Percentiles rank a stretch among this genome's conserved stretches.
Conservation (phyloP, 2,113 vertebrate genomes). For the Clupea harengus region DNA sequence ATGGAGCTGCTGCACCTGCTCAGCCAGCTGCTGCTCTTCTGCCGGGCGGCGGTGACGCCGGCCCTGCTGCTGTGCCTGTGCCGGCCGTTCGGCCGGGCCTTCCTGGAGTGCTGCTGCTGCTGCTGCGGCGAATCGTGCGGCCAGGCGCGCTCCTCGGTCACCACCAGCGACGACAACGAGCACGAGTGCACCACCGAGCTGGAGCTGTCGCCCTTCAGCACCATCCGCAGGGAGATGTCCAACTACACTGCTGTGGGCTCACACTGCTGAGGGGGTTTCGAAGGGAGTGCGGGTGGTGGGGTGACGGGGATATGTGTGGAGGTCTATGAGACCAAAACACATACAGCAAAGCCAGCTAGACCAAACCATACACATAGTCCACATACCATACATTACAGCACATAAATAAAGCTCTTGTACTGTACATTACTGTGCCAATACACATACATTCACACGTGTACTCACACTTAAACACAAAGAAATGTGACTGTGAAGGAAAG, state of each 20-base stretch:
- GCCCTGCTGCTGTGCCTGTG: slow-evolving; percentile 95
- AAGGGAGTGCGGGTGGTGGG: neutral
- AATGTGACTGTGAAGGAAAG: slow-evolving; percentile 20
- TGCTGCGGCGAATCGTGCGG: slow-evolving; percentile 86
- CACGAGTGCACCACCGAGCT: slow-evolving; percentile 95
- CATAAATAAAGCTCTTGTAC: slow-evolving; percentile 11
- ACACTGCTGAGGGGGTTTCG: slow-evolving; percentile 76
- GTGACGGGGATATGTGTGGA: neutral
- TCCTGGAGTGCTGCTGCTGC: slow-evolving; percentile 96
- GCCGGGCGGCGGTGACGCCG: slow-evolving; percentile 91
- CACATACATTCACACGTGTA: neutral
- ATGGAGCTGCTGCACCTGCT: slow-evolving; percentile 92
- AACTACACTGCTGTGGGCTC: slow-evolving; percentile 92
- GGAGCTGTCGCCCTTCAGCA: slow-evolving; percentile 96
- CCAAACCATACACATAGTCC: slow-evolving; percentile 11
- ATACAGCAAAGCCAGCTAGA: slow-evolving; percentile 13
- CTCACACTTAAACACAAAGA: neutral
- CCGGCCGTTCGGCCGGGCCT: slow-evolving; percentile 91
- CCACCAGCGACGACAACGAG: slow-evolving; percentile 93
- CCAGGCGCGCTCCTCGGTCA: slow-evolving; percentile 81
- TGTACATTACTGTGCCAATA: slow-evolving; percentile 38
- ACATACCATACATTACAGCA: slow-evolving; percentile 12
- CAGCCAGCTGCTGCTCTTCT: slow-evolving; percentile 94
- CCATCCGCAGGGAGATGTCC: slow-evolving; percentile 91
- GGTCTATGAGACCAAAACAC: neutral